Evolutionary conservation across 2,113 vertebrate genomes (phyloP).

Genomic region (Coryphaenoides rupestris): DNA sequence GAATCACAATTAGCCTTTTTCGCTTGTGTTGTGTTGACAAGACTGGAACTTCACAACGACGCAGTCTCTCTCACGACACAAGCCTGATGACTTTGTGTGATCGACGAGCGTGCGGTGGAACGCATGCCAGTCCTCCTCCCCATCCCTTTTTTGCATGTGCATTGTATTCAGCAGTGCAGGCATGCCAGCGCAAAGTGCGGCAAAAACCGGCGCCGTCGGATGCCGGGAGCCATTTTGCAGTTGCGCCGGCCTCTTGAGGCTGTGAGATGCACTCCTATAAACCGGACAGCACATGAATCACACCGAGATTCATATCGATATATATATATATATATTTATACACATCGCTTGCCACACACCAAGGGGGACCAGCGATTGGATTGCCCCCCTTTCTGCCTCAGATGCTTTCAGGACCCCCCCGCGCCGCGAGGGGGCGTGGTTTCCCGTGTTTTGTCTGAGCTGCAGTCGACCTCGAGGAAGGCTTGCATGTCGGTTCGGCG

Average conservation of each 20-base stretch:
- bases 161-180: conserved; percentile 46
- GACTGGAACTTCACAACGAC: no score
- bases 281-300: conserved; percentile 51
- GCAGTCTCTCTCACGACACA: conserved; percentile 25
- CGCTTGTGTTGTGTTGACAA: conserved; percentile 46
- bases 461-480: no score
- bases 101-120: conserved; percentile 50
- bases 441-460: no score
- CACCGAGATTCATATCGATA: conserved; percentile 58
- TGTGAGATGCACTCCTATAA: conserved; percentile 55
- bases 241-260: conserved; percentile 60
- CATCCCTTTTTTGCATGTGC: conserved; percentile 62
- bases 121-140: conserved; percentile 47
- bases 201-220: conserved; percentile 35
- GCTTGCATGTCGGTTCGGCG: conserved; percentile 39
- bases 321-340: no score
- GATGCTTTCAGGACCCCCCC: conserved; percentile 36
- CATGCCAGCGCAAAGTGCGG: conserved; percentile 48
- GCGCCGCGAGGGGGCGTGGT: no score
- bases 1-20: conserved; percentile 17
- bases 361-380: conserved; percentile 60
- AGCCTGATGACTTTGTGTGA: conserved; percentile 35
- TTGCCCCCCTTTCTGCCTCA: conserved; percentile 48
- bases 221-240: conserved; percentile 30
- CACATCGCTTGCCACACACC: conserved; percentile 46